A percentile compares a stretch with the other conserved stretches of the same genome.
Evolutionary conservation across 23 tunicate species (phyloP).

Genomic region (Phallusia fumigata): DNA sequence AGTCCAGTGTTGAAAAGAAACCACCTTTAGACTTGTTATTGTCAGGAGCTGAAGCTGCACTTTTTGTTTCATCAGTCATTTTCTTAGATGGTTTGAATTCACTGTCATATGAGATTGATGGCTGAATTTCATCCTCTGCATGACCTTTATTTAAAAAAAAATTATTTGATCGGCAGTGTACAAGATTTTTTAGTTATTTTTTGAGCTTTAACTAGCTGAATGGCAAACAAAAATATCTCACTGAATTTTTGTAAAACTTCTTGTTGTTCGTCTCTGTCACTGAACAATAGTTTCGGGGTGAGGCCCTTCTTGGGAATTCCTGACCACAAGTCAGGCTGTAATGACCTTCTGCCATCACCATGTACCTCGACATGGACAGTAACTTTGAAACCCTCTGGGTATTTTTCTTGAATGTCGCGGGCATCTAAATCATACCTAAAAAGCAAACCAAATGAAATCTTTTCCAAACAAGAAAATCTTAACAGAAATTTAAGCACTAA

Average conservation of each 20-base stretch:
- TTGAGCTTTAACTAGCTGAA: not conserved
- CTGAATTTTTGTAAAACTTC: constrained; percentile 74
- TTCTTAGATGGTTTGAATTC: not conserved
- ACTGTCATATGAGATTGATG: constrained; percentile 32
- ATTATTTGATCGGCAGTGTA: not conserved
- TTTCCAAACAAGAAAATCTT: not conserved
- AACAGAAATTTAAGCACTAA: constrained; percentile 7
- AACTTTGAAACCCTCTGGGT: constrained; percentile 71
- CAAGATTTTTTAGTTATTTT: not conserved
- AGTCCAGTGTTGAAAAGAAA: constrained; percentile 63
- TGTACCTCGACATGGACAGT: constrained; percentile 66
- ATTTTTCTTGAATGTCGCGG: constrained; percentile 85
- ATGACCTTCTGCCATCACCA: constrained; percentile 23
- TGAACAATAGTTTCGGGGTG: constrained; percentile 71
- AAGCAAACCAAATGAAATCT: not conserved
- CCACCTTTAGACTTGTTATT: not conserved
- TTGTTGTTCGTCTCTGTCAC: constrained; percentile 67
- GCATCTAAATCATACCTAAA: constrained; percentile 85
- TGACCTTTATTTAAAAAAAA: constrained; percentile 22
- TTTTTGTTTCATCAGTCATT: not conserved
- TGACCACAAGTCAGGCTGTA: constrained; percentile 42
- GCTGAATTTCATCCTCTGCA: constrained; percentile 22
- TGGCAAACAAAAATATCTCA: constrained; percentile 16
- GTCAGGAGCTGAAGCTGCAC: not conserved
- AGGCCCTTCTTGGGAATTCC: constrained; percentile 58